phyloP scores from a whole-genome alignment of 1,140 invertebrate genomes.

The Atta cephalotes region DNA sequence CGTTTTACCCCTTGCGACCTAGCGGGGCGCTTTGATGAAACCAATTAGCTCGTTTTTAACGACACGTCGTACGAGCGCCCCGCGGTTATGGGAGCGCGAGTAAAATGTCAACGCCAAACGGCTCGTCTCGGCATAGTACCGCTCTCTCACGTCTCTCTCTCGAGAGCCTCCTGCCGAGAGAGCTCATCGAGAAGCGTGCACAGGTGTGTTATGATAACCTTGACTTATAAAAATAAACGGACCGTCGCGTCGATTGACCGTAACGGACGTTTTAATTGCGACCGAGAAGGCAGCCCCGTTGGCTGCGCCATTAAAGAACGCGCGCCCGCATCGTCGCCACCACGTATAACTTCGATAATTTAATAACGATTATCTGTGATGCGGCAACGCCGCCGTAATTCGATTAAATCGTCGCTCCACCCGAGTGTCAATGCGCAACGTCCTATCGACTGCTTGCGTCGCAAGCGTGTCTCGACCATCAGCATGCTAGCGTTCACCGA shows the following conservation, averaged over 20 bases:
- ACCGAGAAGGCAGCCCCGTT: constrained; percentile 50
- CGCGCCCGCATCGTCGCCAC: constrained; percentile 44
- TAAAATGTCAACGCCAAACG: constrained; percentile 81
- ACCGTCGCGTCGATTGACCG: constrained; percentile 68
- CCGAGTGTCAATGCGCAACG: constrained; percentile 64
- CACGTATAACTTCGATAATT: constrained; percentile 63
- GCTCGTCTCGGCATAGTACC: constrained; percentile 47
- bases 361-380: constrained; percentile 65
- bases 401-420: constrained; percentile 64
- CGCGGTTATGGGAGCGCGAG: constrained; percentile 74
- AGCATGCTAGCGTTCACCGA: not conserved
- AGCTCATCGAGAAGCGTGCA: constrained; percentile 49
- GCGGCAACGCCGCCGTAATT: constrained; percentile 59
- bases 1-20: constrained; percentile 62
- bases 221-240: constrained; percentile 76
- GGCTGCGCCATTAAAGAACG: constrained; percentile 61
- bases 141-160: not conserved
- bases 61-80: constrained; percentile 72
- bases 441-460: constrained; percentile 62
- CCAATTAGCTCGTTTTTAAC: constrained; percentile 82
- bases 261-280: constrained; percentile 68
- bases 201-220: constrained; percentile 72
- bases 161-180: constrained; percentile 48
- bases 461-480: constrained; percentile 62
- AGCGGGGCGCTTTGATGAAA: constrained; percentile 78